Conservation (phyloP, 2,113 vertebrate species). For the Catharus bicknelli region DNA sequence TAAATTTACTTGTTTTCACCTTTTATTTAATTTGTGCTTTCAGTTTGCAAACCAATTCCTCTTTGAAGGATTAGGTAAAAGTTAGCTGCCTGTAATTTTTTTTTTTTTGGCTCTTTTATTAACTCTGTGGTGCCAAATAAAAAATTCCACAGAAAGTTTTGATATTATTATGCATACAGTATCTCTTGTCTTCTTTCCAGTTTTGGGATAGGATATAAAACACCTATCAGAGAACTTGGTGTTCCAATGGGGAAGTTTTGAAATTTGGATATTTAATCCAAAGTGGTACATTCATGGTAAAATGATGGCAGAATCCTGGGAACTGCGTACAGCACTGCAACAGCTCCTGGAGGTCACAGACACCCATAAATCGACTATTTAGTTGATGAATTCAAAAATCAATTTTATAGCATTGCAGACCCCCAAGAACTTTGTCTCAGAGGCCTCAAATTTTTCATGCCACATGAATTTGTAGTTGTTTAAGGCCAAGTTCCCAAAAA, state of each 20-base stretch:
- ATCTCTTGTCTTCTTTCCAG: neutral
- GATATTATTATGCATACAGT: fast-evolving
- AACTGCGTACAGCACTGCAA: neutral
- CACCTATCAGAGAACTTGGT: neutral
- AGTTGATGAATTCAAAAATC: neutral
- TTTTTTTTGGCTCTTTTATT: neutral
- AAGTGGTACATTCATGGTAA: fast-evolving
- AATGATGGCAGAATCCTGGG: neutral
- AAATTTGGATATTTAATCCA: neutral
- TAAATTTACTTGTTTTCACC: neutral
- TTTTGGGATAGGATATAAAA: neutral
- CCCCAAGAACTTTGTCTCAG: neutral
- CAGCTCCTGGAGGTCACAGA: fast-evolving
- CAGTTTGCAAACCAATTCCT: neutral
- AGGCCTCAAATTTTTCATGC: neutral
- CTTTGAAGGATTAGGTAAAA: neutral
- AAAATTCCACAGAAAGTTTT: neutral
- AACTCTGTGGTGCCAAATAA: neutral
- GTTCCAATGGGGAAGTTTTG: neutral
- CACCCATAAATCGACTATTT: neutral
- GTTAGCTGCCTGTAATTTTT: neutral
- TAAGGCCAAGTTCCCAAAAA: neutral
- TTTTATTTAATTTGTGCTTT: neutral
- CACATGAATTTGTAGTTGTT: neutral
- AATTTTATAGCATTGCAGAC: neutral